Base-by-base conservation (phyloP, 1,140 invertebrate species). In the Papilio dardanus region DNA sequence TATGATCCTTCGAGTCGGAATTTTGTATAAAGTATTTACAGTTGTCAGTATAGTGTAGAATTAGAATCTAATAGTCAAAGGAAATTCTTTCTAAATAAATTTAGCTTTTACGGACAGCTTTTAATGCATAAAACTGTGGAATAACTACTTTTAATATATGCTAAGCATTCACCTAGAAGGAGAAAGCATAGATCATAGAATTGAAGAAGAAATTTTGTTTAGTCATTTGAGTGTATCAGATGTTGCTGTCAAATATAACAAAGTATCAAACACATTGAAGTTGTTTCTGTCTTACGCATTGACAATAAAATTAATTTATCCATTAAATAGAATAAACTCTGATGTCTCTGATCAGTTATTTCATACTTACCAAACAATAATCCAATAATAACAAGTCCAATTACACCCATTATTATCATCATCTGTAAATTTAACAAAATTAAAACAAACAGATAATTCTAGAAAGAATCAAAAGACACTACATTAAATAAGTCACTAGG, bases 321-420 rank as follows among this genome's bases (percentile, higher is more conserved):
- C 54, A 85, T 83, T 86, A 86, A 84, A 88, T 81, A 74, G 69
- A 86, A 24, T 79, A 74, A 65, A 40, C 19, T 30, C 35, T 54
- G 35, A 37, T 67, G 69, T 40, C 24, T 21, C 54, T 76, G 10
- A 76, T 65, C 74, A 42, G 16, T 33, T 69, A 75, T 62, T 74
- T 5, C 79, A 84, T 92, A 96, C 97, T 98, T 96, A 98, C 97
- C 96, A 94, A 97, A 96, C 92, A 98, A 96, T 83, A 98, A 97
- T 87, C 96, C 96, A 89, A 98, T 94, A 93, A 98, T 96, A 82
- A 98, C 96, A 81, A 97, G 94, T 83, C 96, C 96, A 93, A 98
- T 98, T 58, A 97, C 96, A 74, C 97, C 97, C 95, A 98, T 97
- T 83, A 98, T 98, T 88, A 98, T 97, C 97, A 98, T 98, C 97